Base-by-base conservation (phyloP, 1,140 invertebrate species). In the Tyrophagus putrescentiae region DNA sequence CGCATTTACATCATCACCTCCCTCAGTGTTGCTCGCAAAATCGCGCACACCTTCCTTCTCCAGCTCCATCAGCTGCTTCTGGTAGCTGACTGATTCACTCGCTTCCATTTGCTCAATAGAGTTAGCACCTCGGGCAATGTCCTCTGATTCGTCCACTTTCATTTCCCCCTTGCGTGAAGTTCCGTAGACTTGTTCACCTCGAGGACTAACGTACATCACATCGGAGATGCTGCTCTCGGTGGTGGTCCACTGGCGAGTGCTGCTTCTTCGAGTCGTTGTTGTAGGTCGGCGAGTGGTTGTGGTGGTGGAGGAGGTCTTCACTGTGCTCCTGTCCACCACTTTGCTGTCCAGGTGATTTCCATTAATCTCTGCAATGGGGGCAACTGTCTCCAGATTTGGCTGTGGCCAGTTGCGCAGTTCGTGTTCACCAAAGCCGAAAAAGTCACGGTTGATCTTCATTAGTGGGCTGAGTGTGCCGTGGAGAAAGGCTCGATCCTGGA, bases 401-500 rank as follows among this genome's bases (percentile, higher is more conserved):
- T 59, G 57, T 16, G n/a, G 3, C 11, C 29, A 45, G 5, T 42
- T 42, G 31, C 57, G n/a, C 11, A 59, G 4, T 18, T 59, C 57
- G 18, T 28, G 36, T 28, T 59, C 39, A 25, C 27, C 13, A 23
- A 59, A 59, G 18, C 28, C 23, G 21, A 59, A 59, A 42, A 59
- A 59, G 29, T 59, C 57, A 3, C 39, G 34, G 50, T 59, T 59
- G 3, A 59, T 59, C 25, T 25, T 2, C 34, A 59, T 18, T 13
- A 9, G 11, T 45, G 4, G 34, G 33, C 57, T 59, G 13, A 59
- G 41, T 25, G 36, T 27, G 4, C 57, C 57, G 23, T 59, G 57
- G 33, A 59, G 57, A 28, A 59, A 59, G 27, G 57, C 57, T 29
- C 57, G 36, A 59, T 59, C 57, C 57, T 59, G 31, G 4, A 13